Evolutionary conservation across 1,140 invertebrate species (phyloP).

Genomic region (Cotesia vestalis): DNA sequence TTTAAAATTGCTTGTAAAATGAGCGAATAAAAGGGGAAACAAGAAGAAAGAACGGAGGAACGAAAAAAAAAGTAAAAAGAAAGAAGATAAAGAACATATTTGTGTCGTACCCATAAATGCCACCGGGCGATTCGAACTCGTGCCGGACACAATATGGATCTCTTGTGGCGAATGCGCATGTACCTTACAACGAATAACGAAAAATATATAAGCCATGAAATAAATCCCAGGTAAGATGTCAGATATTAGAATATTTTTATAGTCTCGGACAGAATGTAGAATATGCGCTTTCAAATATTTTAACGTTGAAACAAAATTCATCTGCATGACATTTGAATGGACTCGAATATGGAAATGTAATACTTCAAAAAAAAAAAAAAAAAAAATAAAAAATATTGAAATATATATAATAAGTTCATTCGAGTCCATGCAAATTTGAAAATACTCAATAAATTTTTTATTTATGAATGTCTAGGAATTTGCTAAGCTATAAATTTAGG

Average conservation of each 20-base stretch:
- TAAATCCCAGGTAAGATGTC: constrained; percentile 48
- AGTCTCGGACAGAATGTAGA: constrained; percentile 13
- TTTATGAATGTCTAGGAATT: too few species aligned
- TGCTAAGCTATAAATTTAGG: constrained; percentile 48
- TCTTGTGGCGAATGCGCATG: constrained; percentile 11
- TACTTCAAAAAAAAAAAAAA: too few species aligned
- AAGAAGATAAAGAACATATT: constrained; percentile 6
- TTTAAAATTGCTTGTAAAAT: constrained; percentile 50
- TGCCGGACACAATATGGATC: constrained; percentile 21
- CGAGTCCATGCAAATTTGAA: too few species aligned
- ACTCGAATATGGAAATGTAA: too few species aligned
- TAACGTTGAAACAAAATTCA: constrained; percentile 7
- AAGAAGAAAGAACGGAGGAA: too few species aligned
- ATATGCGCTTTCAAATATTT: constrained; percentile 13
- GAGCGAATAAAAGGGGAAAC: constrained; percentile 20
- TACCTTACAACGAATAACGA: neutral
- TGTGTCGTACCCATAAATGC: constrained; percentile 28
- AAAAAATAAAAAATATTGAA: too few species aligned
- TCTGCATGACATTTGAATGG: too few species aligned
- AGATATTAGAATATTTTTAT: constrained; percentile 46
- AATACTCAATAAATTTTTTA: too few species aligned
- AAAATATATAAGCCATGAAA: constrained; percentile 28
- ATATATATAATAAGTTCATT: too few species aligned
- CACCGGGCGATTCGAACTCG: constrained; percentile 17
- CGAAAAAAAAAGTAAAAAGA: constrained; percentile 1